Evolutionary conservation across 2,113 vertebrate genomes (phyloP).

Genomic region (Psilopsiagon aurifrons): DNA sequence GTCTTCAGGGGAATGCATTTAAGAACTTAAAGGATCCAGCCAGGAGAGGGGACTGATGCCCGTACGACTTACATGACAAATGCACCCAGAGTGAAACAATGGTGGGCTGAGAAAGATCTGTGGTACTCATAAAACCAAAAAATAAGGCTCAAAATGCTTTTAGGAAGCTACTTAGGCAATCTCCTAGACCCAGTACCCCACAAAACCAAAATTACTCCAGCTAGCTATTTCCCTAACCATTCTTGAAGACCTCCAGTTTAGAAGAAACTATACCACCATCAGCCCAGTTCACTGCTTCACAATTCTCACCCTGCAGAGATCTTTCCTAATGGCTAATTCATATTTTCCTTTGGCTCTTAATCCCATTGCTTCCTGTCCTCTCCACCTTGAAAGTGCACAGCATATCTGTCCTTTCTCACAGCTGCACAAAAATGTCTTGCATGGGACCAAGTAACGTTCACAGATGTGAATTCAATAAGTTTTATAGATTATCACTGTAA

Average conservation of each 20-base stretch:
- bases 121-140: background rate
- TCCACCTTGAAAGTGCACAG: background rate
- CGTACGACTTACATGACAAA: background rate
- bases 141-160: background rate
- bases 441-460: background rate
- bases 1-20: conserved; percentile 55
- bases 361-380: background rate
- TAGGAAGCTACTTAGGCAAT: background rate
- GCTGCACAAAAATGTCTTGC: background rate
- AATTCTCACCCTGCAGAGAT: background rate
- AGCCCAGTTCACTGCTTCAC: background rate
- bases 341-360: background rate
- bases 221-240: background rate
- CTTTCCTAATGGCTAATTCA: background rate
- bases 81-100: background rate
- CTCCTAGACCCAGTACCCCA: background rate
- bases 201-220: background rate
- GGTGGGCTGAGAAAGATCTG: background rate
- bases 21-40: conserved; percentile 52
- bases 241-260: background rate
- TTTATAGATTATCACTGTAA: background rate
- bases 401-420: background rate
- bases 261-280: background rate
- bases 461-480: background rate
- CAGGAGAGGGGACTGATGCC: conserved; percentile 11